phyloP scores from a whole-genome alignment of 37 sponge, comb jelly and placozoan genomes.

The Ianthella basta region DNA sequence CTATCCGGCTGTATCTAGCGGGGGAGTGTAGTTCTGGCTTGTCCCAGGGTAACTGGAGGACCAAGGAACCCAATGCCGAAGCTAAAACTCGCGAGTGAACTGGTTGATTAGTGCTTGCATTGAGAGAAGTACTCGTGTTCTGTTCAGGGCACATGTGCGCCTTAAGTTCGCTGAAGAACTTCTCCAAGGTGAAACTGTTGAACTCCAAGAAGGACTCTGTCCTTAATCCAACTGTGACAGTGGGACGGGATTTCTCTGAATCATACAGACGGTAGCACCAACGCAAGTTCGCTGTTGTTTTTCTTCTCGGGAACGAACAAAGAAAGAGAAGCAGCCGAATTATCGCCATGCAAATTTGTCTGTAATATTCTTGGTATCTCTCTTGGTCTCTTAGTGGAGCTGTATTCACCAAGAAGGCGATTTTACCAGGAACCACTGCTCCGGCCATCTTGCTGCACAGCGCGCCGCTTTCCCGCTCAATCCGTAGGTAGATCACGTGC shows the following conservation, averaged over 20 bases:
- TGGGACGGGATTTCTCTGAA: neutral
- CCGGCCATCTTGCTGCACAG: too few species aligned
- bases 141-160: neutral
- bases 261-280: constrained; percentile 3
- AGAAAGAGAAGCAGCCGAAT: neutral
- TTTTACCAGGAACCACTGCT: neutral
- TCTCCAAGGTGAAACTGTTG: neutral
- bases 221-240: neutral
- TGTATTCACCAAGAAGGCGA: constrained; percentile 3
- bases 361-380: neutral
- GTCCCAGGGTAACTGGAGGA: constrained; percentile 68
- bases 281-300: neutral
- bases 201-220: constrained; percentile 1
- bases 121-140: too few species aligned
- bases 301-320: neutral
- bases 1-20: neutral
- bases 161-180: neutral
- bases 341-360: neutral
- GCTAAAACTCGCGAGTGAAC: neutral
- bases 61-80: constrained; percentile 33
- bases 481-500: too few species aligned
- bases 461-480: neutral
- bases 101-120: neutral
- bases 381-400: neutral
- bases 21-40: constrained; percentile 64